Evolutionary conservation across 2,113 vertebrate species (phyloP).

Genomic region (Sturnira hondurensis): DNA sequence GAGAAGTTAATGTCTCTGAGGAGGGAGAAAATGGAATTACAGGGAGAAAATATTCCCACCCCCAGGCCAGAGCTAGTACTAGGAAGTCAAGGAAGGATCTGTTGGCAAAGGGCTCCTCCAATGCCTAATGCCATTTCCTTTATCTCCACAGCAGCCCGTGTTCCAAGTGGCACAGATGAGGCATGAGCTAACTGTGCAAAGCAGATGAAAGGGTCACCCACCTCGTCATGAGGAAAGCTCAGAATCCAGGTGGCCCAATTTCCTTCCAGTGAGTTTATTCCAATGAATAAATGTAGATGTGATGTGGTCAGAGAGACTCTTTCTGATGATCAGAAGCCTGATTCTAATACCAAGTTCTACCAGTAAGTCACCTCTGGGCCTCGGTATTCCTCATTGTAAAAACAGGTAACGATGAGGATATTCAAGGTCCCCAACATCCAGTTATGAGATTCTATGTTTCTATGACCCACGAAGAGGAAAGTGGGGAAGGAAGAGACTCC

Average conservation of each 20-base stretch:
- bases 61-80: background rate
- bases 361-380: background rate
- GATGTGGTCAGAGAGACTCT: background rate
- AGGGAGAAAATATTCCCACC: background rate
- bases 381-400: background rate
- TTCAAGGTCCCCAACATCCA: background rate
- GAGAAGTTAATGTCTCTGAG: background rate
- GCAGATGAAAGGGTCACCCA: background rate
- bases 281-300: background rate
- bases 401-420: background rate
- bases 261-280: background rate
- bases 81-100: background rate
- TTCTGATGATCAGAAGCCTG: background rate
- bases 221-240: background rate
- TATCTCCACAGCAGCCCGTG: background rate
- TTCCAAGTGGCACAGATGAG: background rate
- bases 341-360: background rate
- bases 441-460: background rate
- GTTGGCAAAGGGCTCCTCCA: background rate
- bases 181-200: background rate
- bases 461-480: background rate
- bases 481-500: background rate
- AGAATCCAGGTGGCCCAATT: background rate
- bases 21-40: background rate
- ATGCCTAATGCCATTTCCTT: background rate